A percentile compares a stretch with the other conserved stretches of the same genome.
phyloP scores from a whole-genome alignment of 1,140 invertebrate species.

The Heterodera carotae region DNA sequence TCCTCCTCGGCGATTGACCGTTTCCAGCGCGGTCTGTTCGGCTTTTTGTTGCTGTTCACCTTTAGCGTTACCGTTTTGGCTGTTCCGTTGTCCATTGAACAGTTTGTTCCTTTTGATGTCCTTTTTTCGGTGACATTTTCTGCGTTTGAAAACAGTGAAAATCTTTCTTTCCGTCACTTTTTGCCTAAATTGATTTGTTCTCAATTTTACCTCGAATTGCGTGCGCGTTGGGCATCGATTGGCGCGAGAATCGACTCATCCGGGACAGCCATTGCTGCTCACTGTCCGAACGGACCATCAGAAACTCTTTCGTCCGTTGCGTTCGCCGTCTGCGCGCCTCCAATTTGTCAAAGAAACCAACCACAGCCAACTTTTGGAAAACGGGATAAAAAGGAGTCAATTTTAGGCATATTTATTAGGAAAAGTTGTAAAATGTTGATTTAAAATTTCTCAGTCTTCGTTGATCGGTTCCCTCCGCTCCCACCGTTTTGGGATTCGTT shows the following conservation, averaged over 20 bases:
- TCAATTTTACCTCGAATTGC: not conserved
- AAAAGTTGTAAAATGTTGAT: too few species aligned
- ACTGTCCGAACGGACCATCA: slow-evolving; percentile 52
- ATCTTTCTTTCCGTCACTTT: not conserved
- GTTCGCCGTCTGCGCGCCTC: slow-evolving; percentile 55
- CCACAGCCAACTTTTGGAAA: slow-evolving; percentile 52
- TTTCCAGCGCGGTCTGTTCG: not conserved
- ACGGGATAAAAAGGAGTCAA: too few species aligned
- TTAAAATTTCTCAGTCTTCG: too few species aligned
- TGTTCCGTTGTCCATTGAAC: slow-evolving; percentile 18
- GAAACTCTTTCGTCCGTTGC: slow-evolving; percentile 49
- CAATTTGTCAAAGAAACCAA: slow-evolving; percentile 64
- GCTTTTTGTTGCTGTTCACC: not conserved
- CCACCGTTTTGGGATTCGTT: too few species aligned
- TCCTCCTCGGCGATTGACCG: not conserved
- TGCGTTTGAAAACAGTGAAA: slow-evolving; percentile 8
- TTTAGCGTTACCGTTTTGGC: slow-evolving; percentile 13
- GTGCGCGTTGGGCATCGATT: slow-evolving; percentile 31
- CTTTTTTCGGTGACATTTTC: slow-evolving; percentile 2
- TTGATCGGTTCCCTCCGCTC: too few species aligned
- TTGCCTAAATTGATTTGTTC: not conserved
- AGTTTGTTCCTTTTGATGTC: not conserved
- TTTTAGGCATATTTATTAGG: too few species aligned
- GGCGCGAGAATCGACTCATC: slow-evolving; percentile 22
- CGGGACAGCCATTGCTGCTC: slow-evolving; percentile 55